Evolutionary conservation across 35 echinoderm and acorn worm species (phyloP), one percentile per base, ranked within the genome.

Genomic region (Eucidaris tribuloides): DNA sequence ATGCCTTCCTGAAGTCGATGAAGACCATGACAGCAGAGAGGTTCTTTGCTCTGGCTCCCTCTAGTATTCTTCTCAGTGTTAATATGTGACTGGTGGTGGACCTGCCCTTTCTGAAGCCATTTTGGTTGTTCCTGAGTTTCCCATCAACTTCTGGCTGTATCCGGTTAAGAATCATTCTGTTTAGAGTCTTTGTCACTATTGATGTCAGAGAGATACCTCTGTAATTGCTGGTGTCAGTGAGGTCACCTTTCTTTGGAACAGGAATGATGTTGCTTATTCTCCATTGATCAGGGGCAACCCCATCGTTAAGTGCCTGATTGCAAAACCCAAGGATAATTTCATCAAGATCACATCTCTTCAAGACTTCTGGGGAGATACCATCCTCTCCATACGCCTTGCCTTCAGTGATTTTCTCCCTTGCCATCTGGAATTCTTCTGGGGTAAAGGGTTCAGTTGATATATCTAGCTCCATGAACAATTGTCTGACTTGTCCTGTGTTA

Each of bases 201-300:
- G 59, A 63, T 24, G 59, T 63, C 59, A 63, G 59, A 14, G 59
- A 63, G 59, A 63, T 63, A 63, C 59, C 59, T 24, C 59, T 63
- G 59, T 63, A 63, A 5, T 63, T 63, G 27, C 28, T 63, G 27
- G 28, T 63, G 27, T 63, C 59, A 63, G 59, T 9, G 59, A 63
- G 59, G 59, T 63, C 59, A 63, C 59, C 59, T 63, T 63, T 63
- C 59, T 63, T 63, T 63, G 59, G 59, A 5, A 63, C 59, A 14
- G 59, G 6, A 6, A 63, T 24, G 27, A 63, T 63, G 59, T 63
- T 63, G 28, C 59, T 63, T 9, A 63, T 63, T 6, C 59, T 27
- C 59, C 23, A 63, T 29, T 63, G 59, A 19, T 6, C 59, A 9
- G 59, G 59, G 6, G 23, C 59, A 63, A 63, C 59, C 59, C n/a